A percentile compares a stretch with the other conserved stretches of the same genome.
These are phyloP conservation scores for Drosophila tanythrix DNA, from an alignment of 2,888 invertebrate species.

Conservation along the genomic window DNA sequence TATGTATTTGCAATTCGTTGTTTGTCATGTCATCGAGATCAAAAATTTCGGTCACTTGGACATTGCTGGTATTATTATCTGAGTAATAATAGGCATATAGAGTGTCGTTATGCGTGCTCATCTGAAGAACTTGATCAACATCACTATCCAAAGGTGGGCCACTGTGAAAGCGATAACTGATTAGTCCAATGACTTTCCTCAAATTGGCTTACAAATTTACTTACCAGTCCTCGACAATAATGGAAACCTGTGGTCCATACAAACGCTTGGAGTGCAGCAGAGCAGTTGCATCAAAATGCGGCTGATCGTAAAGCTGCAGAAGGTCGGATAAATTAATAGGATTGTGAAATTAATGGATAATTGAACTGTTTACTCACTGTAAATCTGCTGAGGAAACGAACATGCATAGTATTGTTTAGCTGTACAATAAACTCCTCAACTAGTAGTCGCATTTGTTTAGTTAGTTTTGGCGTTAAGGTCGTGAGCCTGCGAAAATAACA, in stretches of 20 bases:
- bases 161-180: slow-evolving; percentile 43
- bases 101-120: slow-evolving; percentile 94
- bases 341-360: neutral
- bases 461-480: slow-evolving; percentile 82
- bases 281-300: slow-evolving; percentile 83
- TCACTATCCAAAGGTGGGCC: slow-evolving; percentile 84
- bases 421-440: slow-evolving; percentile 86
- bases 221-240: slow-evolving; percentile 83
- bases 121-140: slow-evolving; percentile 89
- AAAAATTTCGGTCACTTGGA: slow-evolving; percentile 95
- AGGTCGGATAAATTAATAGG: neutral
- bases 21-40: slow-evolving; percentile 89
- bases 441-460: slow-evolving; percentile 85
- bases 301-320: slow-evolving; percentile 77
- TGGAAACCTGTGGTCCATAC: slow-evolving; percentile 82
- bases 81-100: slow-evolving; percentile 96
- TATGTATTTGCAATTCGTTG: slow-evolving; percentile 85
- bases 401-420: slow-evolving; percentile 81
- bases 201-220: neutral
- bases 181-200: neutral
- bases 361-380: slow-evolving; percentile 43
- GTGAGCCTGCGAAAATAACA: slow-evolving; percentile 30
- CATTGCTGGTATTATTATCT: slow-evolving; percentile 92
- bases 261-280: slow-evolving; percentile 81
- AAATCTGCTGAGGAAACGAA: slow-evolving; percentile 81